Conservation (phyloP, 1,140 invertebrate genomes). For the Eubasilissa regina region DNA sequence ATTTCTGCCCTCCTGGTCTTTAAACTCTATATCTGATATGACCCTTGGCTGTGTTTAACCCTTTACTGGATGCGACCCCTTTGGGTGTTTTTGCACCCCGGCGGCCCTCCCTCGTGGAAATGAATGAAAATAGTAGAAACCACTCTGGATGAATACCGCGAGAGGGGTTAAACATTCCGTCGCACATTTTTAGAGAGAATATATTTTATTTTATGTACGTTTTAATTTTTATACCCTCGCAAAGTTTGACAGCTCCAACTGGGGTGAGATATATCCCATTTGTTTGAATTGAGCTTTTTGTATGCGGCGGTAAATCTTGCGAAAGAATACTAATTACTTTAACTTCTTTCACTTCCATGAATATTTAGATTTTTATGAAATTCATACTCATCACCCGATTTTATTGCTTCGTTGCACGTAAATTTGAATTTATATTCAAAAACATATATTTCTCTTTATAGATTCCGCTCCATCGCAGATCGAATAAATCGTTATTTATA, state of each 20-base stretch:
- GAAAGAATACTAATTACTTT: slow-evolving; percentile 56
- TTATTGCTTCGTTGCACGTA: neutral
- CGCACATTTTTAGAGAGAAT: slow-evolving; percentile 37
- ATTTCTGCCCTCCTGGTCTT: slow-evolving; percentile 40
- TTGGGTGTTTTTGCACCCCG: slow-evolving; percentile 25
- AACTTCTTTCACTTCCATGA: slow-evolving; percentile 5
- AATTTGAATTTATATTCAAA: neutral
- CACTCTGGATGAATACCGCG: slow-evolving; percentile 29
- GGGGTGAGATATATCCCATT: slow-evolving; percentile 48
- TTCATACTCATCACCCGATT: neutral
- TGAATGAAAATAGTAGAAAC: slow-evolving; percentile 59
- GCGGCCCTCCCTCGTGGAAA: slow-evolving; percentile 43
- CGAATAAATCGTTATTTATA: slow-evolving; percentile 24
- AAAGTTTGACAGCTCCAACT: slow-evolving; percentile 43
- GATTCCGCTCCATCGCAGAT: neutral
- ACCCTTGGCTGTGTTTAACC: slow-evolving; percentile 57
- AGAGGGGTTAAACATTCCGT: slow-evolving; percentile 44
- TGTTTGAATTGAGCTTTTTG: slow-evolving; percentile 53
- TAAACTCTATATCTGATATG: slow-evolving; percentile 54
- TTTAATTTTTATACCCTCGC: slow-evolving; percentile 53
- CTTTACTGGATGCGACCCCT: slow-evolving; percentile 43
- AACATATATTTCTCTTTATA: neutral
- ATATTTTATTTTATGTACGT: slow-evolving; percentile 53
- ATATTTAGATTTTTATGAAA: neutral
- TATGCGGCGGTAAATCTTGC: slow-evolving; percentile 54